phyloP scores from a whole-genome alignment of 1,140 invertebrate species.

The Eupeodes corollae region DNA sequence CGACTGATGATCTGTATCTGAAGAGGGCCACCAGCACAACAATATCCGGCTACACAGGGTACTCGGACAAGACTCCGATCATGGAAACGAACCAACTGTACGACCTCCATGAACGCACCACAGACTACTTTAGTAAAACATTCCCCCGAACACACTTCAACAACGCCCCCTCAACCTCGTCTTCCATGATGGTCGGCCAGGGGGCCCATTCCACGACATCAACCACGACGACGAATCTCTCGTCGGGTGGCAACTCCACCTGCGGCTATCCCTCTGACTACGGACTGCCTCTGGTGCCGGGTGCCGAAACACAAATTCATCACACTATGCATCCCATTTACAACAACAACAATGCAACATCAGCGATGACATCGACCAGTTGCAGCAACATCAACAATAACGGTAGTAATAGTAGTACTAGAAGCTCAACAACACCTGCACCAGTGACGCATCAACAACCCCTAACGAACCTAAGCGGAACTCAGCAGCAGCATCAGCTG shows the following conservation, averaged over 20 bases:
- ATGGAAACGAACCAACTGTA: constrained; percentile 42
- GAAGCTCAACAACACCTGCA: not conserved
- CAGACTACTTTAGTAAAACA: constrained; percentile 43
- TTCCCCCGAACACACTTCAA: constrained; percentile 37
- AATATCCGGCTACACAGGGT: constrained; percentile 22
- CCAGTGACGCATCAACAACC: not conserved
- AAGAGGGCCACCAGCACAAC: constrained; percentile 42
- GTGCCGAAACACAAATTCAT: constrained; percentile 34
- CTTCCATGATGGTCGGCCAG: constrained; percentile 1
- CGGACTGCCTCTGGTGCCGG: constrained; percentile 54
- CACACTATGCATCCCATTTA: constrained; percentile 29
- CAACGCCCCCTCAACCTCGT: constrained; percentile 5
- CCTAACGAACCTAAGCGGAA: too few species aligned
- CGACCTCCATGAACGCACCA: constrained; percentile 25
- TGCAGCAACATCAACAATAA: not conserved
- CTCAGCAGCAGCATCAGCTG: constrained; percentile 22
- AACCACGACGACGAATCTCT: constrained; percentile 25
- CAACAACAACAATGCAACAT: constrained; percentile 14
- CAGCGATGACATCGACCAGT: not conserved
- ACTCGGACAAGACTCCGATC: constrained; percentile 64
- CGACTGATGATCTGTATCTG: constrained; percentile 38
- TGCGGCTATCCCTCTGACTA: constrained; percentile 63
- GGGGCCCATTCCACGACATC: constrained; percentile 31
- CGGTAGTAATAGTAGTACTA: not conserved
- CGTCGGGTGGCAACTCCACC: constrained; percentile 17